These are phyloP conservation scores for Cydia fagiglandana DNA, from an alignment of 1,140 invertebrate species.

Conservation along the genomic window DNA sequence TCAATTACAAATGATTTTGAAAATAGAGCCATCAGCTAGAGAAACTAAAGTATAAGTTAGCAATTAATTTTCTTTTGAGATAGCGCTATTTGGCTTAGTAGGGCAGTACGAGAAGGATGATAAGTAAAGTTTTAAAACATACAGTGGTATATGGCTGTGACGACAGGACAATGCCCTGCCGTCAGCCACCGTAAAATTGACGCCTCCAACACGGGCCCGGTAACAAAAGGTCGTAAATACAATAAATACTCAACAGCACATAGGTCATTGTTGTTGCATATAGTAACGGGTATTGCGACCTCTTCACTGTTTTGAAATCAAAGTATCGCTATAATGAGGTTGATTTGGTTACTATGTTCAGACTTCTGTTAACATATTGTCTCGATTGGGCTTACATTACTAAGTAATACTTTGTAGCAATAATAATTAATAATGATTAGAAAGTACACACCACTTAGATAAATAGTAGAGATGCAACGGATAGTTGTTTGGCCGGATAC, in stretches of 20 bases:
- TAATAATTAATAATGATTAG: too few species aligned
- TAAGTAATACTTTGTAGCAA: too few species aligned
- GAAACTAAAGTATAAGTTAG: too few species aligned
- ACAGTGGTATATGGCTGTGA: slow-evolving; percentile 41
- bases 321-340: slow-evolving; percentile 17
- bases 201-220: slow-evolving; percentile 39
- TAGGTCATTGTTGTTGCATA: slow-evolving; percentile 7
- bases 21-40: too few species aligned
- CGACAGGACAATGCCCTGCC: slow-evolving; percentile 63
- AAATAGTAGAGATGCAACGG: too few species aligned
- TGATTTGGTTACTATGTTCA: slow-evolving; percentile 10
- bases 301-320: slow-evolving; percentile 25
- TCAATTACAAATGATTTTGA: too few species aligned
- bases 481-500: too few species aligned
- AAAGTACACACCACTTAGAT: too few species aligned
- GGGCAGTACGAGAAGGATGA: neutral
- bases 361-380: neutral
- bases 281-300: neutral
- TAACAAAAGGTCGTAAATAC: neutral
- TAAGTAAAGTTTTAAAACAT: slow-evolving; percentile 13
- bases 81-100: too few species aligned
- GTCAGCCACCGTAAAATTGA: slow-evolving; percentile 67
- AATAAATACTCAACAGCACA: neutral
- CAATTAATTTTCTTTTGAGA: too few species aligned
- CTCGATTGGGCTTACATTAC: too few species aligned